phyloP scores from a whole-genome alignment of 2,888 invertebrate genomes.

The Agriopis marginaria region DNA sequence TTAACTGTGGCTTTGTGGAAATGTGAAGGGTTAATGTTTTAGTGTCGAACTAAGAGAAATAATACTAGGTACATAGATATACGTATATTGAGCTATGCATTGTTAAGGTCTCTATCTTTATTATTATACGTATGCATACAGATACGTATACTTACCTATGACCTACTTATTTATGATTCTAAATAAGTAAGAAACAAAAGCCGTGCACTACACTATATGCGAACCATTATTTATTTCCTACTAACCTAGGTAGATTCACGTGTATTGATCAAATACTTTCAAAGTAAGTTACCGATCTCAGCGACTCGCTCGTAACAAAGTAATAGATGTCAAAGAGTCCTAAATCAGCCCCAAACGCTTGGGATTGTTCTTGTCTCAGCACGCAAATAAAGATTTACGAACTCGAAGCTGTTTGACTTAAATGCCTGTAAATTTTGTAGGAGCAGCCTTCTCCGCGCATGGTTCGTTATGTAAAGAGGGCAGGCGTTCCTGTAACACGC shows the following conservation, averaged over 20 bases:
- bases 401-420: conserved; percentile 65
- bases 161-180: too few relatives aligned
- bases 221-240: neutral
- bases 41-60: neutral
- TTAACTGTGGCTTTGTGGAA: conserved; percentile 17
- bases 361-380: conserved; percentile 57
- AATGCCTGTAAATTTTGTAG: conserved; percentile 72
- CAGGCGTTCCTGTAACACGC: conserved; percentile 60
- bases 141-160: too few relatives aligned
- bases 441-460: conserved; percentile 63
- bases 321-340: conserved; percentile 40
- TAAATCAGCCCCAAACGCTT: conserved; percentile 45
- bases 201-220: neutral
- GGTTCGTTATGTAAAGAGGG: conserved; percentile 66
- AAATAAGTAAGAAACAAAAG: too few relatives aligned
- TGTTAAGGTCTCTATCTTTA: neutral
- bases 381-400: conserved; percentile 71
- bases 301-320: conserved; percentile 29
- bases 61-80: neutral
- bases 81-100: neutral
- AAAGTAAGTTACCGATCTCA: conserved; percentile 5
- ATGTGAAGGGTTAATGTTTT: conserved; percentile 12
- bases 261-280: conserved; percentile 11
- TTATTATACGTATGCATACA: too few relatives aligned
- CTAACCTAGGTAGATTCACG: neutral